phyloP scores from a whole-genome alignment of 2,888 invertebrate species.

The Euphydryas editha region DNA sequence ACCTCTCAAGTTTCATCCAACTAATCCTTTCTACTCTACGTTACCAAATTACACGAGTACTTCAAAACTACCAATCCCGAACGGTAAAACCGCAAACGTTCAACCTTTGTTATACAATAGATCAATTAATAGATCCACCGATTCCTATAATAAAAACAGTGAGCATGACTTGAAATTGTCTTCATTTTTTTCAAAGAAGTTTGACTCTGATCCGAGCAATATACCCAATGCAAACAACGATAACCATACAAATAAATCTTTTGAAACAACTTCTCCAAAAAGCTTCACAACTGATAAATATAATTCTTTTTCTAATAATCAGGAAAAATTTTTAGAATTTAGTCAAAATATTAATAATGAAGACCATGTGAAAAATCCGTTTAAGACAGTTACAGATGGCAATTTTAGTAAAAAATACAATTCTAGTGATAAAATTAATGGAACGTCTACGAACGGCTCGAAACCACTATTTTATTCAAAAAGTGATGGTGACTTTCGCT shows the following conservation, averaged over 20 bases:
- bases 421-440: conserved; percentile 58
- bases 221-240: conserved; percentile 60
- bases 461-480: conserved; percentile 64
- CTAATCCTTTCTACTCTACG: conserved; percentile 79
- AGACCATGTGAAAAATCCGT: conserved; percentile 62
- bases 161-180: conserved; percentile 37
- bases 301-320: conserved; percentile 51
- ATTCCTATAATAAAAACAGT: conserved; percentile 55
- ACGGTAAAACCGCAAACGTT: conserved; percentile 62
- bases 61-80: conserved; percentile 76
- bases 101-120: conserved; percentile 62
- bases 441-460: conserved; percentile 53
- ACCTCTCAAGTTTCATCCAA: conserved; percentile 71
- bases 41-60: conserved; percentile 72
- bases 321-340: conserved; percentile 51
- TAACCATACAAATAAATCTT: conserved; percentile 37
- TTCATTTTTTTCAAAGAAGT: conserved; percentile 52
- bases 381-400: conserved; percentile 62
- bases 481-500: conserved; percentile 67
- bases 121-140: conserved; percentile 58
- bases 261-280: conserved; percentile 36
- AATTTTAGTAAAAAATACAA: conserved; percentile 61
- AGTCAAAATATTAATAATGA: conserved; percentile 55
- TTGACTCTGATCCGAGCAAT: conserved; percentile 60
- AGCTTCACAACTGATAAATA: conserved; percentile 51